Evolutionary conservation across 2,888 invertebrate species (phyloP).

Genomic region (Julus scanicus): DNA sequence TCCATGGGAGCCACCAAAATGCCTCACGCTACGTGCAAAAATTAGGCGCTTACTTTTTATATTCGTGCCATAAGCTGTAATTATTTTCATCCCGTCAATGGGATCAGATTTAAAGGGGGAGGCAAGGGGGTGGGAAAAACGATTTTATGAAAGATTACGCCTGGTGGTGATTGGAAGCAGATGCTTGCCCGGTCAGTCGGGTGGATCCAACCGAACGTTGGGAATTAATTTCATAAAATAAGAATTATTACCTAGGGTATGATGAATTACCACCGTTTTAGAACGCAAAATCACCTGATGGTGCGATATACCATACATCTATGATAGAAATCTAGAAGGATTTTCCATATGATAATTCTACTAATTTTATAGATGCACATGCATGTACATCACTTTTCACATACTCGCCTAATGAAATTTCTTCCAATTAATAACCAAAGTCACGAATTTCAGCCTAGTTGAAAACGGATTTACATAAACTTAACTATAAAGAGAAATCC

Average conservation of each 20-base stretch:
- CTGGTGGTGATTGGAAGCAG: conserved; percentile 27
- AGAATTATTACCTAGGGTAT: neutral
- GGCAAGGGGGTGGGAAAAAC: conserved; percentile 17
- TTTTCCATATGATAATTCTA: too few relatives aligned
- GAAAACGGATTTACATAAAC: too few relatives aligned
- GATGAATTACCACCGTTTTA: neutral
- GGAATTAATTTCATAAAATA: neutral
- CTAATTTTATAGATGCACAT: too few relatives aligned
- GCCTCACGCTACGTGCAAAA: conserved; percentile 38
- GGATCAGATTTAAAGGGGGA: neutral
- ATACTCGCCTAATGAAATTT: too few relatives aligned
- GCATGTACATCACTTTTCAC: too few relatives aligned
- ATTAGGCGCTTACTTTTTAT: conserved; percentile 20
- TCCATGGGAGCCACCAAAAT: conserved; percentile 23
- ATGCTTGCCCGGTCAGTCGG: neutral
- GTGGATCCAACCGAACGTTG: neutral
- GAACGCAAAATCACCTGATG: too few relatives aligned
- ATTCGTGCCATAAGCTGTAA: neutral
- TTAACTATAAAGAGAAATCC: too few relatives aligned
- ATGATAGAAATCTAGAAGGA: too few relatives aligned
- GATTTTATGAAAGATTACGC: conserved; percentile 39
- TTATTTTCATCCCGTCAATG: conserved; percentile 24
- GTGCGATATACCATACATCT: too few relatives aligned
- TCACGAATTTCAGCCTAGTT: too few relatives aligned
- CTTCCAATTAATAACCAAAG: too few relatives aligned